A percentile compares a stretch with the other conserved stretches of the same genome.
Conservation (phyloP, 2,113 vertebrate genomes). For the Clarias gariepinus region DNA sequence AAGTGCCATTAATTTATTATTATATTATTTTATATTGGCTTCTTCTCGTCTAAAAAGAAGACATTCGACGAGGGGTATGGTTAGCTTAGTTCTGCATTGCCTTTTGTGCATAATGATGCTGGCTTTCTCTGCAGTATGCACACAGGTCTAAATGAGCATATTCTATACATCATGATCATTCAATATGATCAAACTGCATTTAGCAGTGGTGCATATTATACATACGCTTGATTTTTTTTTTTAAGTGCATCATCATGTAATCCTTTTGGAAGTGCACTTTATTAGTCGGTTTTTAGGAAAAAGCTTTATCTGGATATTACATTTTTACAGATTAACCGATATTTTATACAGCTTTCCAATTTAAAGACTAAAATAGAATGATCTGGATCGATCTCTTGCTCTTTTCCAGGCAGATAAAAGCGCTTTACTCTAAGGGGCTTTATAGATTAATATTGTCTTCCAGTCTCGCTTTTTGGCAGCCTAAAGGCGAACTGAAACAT, state of each 20-base stretch:
- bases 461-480: not conserved
- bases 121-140: not conserved
- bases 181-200: not conserved
- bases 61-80: not conserved
- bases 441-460: not conserved
- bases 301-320: not conserved
- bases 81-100: slow-evolving; percentile 1
- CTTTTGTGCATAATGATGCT: not conserved
- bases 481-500: not conserved
- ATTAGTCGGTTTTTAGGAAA: not conserved
- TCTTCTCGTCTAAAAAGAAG: not conserved
- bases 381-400: not conserved
- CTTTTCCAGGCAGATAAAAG: slow-evolving; percentile 1
- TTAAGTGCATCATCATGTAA: not conserved
- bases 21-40: not conserved
- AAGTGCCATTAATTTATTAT: not conserved
- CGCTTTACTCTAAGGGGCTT: not conserved
- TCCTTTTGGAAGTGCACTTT: not conserved
- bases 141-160: not conserved
- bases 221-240: not conserved
- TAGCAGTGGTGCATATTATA: not conserved
- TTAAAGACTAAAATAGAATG: not conserved
- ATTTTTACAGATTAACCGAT: not conserved
- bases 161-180: not conserved
- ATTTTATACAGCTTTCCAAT: not conserved